Conservation (phyloP, 2,797 vertebrate species). For the Ctenopoma kingsleyae region DNA sequence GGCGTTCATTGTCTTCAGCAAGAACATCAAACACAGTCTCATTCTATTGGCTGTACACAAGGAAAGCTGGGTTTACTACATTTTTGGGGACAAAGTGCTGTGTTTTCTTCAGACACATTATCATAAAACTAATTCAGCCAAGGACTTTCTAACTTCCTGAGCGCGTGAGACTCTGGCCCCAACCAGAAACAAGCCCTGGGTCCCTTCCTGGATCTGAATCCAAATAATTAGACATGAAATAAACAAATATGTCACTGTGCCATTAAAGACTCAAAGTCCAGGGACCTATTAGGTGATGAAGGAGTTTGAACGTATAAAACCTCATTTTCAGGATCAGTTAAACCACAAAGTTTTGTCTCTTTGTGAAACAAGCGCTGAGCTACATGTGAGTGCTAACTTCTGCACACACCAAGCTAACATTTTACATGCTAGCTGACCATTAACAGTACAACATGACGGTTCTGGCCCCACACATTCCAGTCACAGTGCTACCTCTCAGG, state of each 20-base stretch:
- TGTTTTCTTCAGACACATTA: slow-evolving; percentile 57
- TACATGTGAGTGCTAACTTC: neutral
- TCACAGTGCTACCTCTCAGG: too few relatives aligned
- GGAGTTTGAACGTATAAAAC: neutral
- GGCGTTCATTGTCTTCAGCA: slow-evolving; percentile 80
- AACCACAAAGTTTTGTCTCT: slow-evolving; percentile 3
- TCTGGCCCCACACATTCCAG: too few relatives aligned
- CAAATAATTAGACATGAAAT: neutral
- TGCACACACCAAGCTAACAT: neutral
- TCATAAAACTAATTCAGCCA: slow-evolving; percentile 35
- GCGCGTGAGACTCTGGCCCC: slow-evolving; percentile 59
- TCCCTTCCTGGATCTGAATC: slow-evolving; percentile 15
- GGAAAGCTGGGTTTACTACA: slow-evolving; percentile 42
- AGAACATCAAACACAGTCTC: slow-evolving; percentile 53
- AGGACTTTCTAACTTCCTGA: slow-evolving; percentile 71
- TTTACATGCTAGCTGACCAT: neutral
- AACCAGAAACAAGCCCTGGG: slow-evolving; percentile 40
- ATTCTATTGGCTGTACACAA: slow-evolving; percentile 44
- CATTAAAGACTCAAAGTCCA: slow-evolving; percentile 27
- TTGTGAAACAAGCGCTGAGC: neutral
- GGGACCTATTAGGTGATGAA: neutral
- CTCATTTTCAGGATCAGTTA: neutral
- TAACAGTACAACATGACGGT: neutral
- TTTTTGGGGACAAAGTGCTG: slow-evolving; percentile 75
- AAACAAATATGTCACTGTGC: neutral